Conservation (phyloP, 2,113 vertebrate species). For the Gymnocephalus cernua region DNA sequence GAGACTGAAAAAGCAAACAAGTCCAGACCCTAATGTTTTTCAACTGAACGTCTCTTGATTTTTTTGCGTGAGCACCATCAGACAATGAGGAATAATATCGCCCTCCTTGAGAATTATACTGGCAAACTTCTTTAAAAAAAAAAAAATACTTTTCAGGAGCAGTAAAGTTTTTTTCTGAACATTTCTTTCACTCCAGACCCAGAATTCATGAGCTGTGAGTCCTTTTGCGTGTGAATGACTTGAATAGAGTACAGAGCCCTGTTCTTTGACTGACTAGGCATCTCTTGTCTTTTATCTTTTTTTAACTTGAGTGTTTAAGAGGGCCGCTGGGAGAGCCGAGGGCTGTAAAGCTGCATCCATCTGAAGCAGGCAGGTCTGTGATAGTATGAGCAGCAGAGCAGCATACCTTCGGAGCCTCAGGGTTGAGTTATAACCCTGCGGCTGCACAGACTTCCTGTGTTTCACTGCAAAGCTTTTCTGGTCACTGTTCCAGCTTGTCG, state of each 20-base stretch:
- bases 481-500: constrained; percentile 50
- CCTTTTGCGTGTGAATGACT: constrained; percentile 54
- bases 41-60: constrained; percentile 20
- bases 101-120: neutral
- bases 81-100: neutral
- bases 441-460: constrained; percentile 74
- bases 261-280: constrained; percentile 67
- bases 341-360: constrained; percentile 75
- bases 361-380: constrained; percentile 64
- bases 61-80: constrained; percentile 24
- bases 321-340: constrained; percentile 69
- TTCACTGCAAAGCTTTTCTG: constrained; percentile 52
- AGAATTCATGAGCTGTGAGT: constrained; percentile 62
- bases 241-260: constrained; percentile 49
- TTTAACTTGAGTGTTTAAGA: constrained; percentile 77
- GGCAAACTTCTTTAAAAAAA: constrained; percentile 5
- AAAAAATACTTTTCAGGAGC: constrained; percentile 19
- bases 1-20: constrained; percentile 77
- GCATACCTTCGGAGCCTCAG: constrained; percentile 67
- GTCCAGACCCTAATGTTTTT: constrained; percentile 34
- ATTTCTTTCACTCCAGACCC: constrained; percentile 39
- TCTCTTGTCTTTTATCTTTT: constrained; percentile 79
- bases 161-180: constrained; percentile 19
- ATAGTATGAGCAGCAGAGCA: constrained; percentile 65
- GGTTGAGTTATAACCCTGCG: constrained; percentile 78